Evolutionary conservation across 37 sponge, comb jelly and placozoan species (phyloP), one percentile per base, ranked within the genome.

Genomic region (Amphimedon queenslandica): DNA sequence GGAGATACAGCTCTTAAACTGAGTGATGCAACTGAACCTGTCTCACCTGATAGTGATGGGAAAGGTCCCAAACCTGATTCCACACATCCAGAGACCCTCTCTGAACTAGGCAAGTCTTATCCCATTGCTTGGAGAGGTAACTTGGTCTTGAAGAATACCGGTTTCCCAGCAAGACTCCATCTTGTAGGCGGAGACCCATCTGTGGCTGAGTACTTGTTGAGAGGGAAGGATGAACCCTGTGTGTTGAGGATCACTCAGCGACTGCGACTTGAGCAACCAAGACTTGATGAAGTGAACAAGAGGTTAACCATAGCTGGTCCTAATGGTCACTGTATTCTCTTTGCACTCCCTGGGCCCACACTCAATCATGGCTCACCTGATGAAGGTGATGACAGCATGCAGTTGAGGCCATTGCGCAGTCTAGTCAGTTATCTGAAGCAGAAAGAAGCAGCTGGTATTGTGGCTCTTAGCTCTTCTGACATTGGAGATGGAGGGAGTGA

Each of bases 361-460:
- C 86, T 88, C 0, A 75, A 67, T 30, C 63, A 77, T 2, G 37
- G 63, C 13, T 77, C 67, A 1, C 55, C 68, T 4, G 65, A 63
- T 16, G 29, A 27, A 8, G 27, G 40, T 40, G 68, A 58, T 47
- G n/a, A 23, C 4, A 58, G 40, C 28, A 72, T 77, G 16, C 89
- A 94, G 73, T 69, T 80, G 27, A 58, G 92, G 55, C 97, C 97
- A 3, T 60, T 97, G 18, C 84, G 78, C 69, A 93, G 91, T 69
- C 86, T 97, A 18, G 87, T 97, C 39, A 86, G 79, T 40, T 97
- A 97, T 58, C 57, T 97, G 69, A 87, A 82, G 63, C 92, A 90
- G 76, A 92, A 92, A 55, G 92, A 97, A 40, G 98, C 98, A 25
- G 98, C 98, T 33, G 98, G 98, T 38, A 91, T 97, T 58, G 95